Conservation (phyloP, 2,888 invertebrate genomes). For the Ophion slaviceki region DNA sequence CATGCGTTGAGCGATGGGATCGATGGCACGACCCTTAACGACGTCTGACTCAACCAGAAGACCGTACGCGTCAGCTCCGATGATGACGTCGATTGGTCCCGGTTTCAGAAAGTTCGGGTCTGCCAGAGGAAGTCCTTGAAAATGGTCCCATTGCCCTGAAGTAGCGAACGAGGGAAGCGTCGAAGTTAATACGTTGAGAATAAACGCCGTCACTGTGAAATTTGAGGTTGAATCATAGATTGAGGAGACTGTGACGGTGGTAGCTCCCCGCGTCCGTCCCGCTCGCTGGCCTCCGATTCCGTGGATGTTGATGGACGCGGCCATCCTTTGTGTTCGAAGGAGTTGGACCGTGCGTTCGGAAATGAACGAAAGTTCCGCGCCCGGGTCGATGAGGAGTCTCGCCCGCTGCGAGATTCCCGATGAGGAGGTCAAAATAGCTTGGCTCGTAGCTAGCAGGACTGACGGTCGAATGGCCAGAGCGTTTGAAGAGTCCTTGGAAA, state of each 20-base stretch:
- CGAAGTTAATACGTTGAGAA: no score
- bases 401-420: neutral
- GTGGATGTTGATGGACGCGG: no score
- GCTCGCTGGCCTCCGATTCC: no score
- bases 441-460: constrained; percentile 1
- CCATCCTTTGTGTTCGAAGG: no score
- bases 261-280: no score
- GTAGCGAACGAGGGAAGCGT: no score
- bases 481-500: neutral
- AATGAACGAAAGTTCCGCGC: constrained; percentile 17
- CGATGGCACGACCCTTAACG: neutral
- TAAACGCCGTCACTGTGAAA: no score
- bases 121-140: neutral
- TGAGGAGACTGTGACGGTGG: no score
- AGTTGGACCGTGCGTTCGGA: neutral
- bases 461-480: neutral
- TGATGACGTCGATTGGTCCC: neutral
- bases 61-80: constrained; percentile 23
- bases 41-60: constrained; percentile 9
- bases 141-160: no score
- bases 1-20: constrained; percentile 7
- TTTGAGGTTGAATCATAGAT: no score
- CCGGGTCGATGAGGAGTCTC: constrained; percentile 5
- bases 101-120: neutral
- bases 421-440: neutral